These are phyloP conservation scores for Morone chrysops DNA, from an alignment of 2,113 vertebrate species.

Conservation along the genomic window DNA sequence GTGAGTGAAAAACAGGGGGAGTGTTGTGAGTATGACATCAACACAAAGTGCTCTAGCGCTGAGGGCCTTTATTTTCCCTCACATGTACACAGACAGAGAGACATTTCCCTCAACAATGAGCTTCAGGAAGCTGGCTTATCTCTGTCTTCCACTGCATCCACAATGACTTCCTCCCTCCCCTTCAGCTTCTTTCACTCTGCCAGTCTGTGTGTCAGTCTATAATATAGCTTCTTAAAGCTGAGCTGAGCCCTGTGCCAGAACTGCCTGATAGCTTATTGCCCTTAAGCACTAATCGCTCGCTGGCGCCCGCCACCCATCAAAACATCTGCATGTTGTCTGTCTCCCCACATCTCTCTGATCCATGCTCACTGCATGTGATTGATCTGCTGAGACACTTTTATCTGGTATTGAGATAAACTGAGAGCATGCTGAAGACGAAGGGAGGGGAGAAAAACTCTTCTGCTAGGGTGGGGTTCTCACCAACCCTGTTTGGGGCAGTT, in stretches of 20 bases:
- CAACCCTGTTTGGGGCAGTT: neutral
- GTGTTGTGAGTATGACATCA: neutral
- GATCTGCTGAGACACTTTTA: neutral
- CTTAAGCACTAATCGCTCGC: constrained; percentile 29
- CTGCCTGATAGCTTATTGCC: constrained; percentile 54
- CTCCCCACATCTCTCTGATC: neutral
- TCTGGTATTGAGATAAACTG: neutral
- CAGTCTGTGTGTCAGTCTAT: constrained; percentile 38
- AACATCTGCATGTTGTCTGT: constrained; percentile 47
- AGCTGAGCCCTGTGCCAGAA: constrained; percentile 33
- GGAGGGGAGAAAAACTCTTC: no score
- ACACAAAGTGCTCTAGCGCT: neutral
- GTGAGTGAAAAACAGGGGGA: neutral
- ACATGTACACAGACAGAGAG: neutral
- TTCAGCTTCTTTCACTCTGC: constrained; percentile 28
- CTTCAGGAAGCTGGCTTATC: constrained; percentile 75
- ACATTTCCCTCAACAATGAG: constrained; percentile 57
- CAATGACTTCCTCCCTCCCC: constrained; percentile 54
- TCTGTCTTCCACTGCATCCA: constrained; percentile 54
- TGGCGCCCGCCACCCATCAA: constrained; percentile 39
- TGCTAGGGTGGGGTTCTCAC: neutral
- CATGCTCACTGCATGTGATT: neutral
- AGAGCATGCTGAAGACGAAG: neutral
- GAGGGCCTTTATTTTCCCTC: constrained; percentile 7
- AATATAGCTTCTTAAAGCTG: constrained; percentile 34